phyloP scores from a whole-genome alignment of 1,140 invertebrate genomes.

The Gonioctena quinquepunctata region DNA sequence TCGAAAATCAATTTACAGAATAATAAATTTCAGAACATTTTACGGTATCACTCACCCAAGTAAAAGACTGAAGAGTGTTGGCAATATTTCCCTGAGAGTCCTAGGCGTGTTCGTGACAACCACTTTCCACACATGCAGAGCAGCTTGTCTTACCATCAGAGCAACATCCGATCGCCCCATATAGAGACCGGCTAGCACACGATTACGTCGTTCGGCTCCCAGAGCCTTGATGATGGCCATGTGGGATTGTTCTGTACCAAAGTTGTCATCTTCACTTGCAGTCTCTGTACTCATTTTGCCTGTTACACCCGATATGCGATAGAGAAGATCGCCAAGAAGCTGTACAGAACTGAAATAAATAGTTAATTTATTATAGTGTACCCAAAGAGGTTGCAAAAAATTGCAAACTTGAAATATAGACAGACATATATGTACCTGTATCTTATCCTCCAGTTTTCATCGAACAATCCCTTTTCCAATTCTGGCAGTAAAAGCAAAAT shows the following conservation, averaged over 20 bases:
- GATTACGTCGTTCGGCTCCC: conserved; percentile 86
- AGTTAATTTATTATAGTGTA: too few relatives aligned
- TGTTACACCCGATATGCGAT: conserved; percentile 94
- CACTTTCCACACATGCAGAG: conserved; percentile 96
- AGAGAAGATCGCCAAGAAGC: conserved; percentile 93
- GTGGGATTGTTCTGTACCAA: conserved; percentile 96
- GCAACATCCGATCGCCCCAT: conserved; percentile 98
- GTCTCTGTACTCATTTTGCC: conserved; percentile 99
- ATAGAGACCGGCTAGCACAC: conserved; percentile 93
- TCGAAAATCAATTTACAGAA: too few relatives aligned
- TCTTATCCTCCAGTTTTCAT: conserved; percentile 98
- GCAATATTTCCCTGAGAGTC: conserved; percentile 95
- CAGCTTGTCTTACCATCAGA: conserved; percentile 94
- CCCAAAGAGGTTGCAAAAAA: too few relatives aligned
- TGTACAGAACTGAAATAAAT: conserved; percentile 82
- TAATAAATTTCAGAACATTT: too few relatives aligned
- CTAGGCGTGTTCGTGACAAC: conserved; percentile 96
- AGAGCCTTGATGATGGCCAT: conserved; percentile 86
- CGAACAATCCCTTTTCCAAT: conserved; percentile 90
- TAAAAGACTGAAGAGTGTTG: conserved; percentile 89
- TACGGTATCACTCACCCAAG: conserved; percentile 71
- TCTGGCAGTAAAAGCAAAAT: conserved; percentile 92
- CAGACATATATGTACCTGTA: conserved; percentile 62
- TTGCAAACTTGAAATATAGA: too few relatives aligned
- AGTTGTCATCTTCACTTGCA: conserved; percentile 97